Evolutionary conservation across 2,113 vertebrate genomes (phyloP), one percentile per base, ranked within the genome.

Genomic region (Lipotes vexillifer): DNA sequence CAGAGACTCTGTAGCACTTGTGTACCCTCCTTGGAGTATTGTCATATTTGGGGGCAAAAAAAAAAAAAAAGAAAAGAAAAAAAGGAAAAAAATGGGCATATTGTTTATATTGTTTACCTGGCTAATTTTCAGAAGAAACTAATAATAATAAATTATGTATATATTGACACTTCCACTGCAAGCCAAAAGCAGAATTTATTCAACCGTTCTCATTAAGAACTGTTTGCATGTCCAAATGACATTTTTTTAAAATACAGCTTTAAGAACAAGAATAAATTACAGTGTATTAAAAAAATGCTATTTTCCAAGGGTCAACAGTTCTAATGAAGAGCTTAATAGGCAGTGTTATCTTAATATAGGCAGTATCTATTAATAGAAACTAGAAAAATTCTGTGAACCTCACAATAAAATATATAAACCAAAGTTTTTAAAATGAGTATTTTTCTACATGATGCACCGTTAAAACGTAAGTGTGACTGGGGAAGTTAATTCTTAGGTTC

Each of bases 141-240:
- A 78, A 72, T 57, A 92, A 85, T 52, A 78, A 92, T 55, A 88
- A 87, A 83, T 74, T 41, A 83, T 44, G 17, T 14, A 88, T 21
- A 49, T 52, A 78, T 10, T 59, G 55, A 49, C 33, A 85, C 55
- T 75, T 85, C 33, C 44, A 49, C 41, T 61, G 17, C 75, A 68
- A 92, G 15, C 29, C 72, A 17, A 63, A 68, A 93, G 52, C n/a
- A 94, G 31, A 63, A 69, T 89, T 89, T 87, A 93, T 88, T 92
- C 49, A 69, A 14, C 3, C 38, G 46, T 75, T 96, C 33, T 89
- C 78, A 93, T 89, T 88, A 85, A 80, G 33, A 95, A 66, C 25
- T 44, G 38, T 87, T 69, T 52, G 8, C 12, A 81, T 36, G 27
- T 68, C 13, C 72, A 96, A 85, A 65, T 77, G 59, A 86, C 41